A percentile compares a stretch with the other conserved stretches of the same genome.
phyloP scores from a whole-genome alignment of 2,797 vertebrate genomes.

The Apodemus agrarius region DNA sequence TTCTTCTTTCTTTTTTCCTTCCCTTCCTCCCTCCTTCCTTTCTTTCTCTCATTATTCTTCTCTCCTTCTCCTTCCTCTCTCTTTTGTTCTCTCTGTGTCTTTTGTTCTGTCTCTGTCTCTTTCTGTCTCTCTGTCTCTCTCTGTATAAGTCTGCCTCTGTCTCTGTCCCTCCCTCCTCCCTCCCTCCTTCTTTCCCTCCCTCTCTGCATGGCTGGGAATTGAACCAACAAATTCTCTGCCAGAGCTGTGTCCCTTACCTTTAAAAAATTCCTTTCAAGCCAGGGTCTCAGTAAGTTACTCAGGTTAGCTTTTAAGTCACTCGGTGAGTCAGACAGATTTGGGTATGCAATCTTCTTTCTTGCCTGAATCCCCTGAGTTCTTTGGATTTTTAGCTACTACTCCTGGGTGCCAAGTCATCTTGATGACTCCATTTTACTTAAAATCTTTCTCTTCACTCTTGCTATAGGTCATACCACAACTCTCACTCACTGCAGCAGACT shows the following conservation, averaged over 20 bases:
- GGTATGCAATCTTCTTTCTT: not conserved
- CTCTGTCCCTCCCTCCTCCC: too few species aligned
- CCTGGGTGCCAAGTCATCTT: not conserved
- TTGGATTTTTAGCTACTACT: not conserved
- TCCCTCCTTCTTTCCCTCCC: not conserved
- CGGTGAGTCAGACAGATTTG: not conserved
- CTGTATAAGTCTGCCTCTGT: too few species aligned
- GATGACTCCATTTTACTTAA: not conserved
- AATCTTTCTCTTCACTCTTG: not conserved
- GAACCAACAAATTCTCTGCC: not conserved
- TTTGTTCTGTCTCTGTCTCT: not conserved
- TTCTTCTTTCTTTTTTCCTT: fast-evolving
- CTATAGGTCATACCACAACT: not conserved
- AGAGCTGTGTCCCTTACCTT: not conserved
- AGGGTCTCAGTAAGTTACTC: not conserved
- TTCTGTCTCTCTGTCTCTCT: not conserved
- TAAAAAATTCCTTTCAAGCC: not conserved
- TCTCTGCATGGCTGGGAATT: not conserved
- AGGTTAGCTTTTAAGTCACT: not conserved
- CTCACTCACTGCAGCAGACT: not conserved
- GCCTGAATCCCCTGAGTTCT: not conserved
- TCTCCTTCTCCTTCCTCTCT: not conserved
- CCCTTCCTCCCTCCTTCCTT: too few species aligned
- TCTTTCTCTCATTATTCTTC: too few species aligned
- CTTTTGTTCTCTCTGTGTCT: not conserved